Percentiles rank a stretch among this genome's conserved stretches.
Conservation (phyloP, 2,888 invertebrate species). For the Zeuzera pyrina region DNA sequence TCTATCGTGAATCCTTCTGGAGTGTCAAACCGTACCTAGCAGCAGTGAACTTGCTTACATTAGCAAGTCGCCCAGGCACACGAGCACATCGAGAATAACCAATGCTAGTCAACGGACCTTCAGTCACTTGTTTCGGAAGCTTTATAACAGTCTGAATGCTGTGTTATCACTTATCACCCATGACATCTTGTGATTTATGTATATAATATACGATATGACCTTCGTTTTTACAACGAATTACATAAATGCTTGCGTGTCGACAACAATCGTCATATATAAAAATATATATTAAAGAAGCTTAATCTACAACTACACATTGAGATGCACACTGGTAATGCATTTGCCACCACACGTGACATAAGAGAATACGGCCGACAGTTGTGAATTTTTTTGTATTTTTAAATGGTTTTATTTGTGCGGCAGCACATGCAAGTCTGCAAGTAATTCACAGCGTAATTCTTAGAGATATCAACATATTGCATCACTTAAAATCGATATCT, state of each 20-base stretch:
- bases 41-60: constrained; percentile 61
- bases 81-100: constrained; percentile 26
- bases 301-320: constrained; percentile 66
- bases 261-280: constrained; percentile 73
- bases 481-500: constrained; percentile 37
- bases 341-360: constrained; percentile 64
- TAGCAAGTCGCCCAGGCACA: constrained; percentile 68
- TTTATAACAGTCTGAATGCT: background rate
- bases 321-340: constrained; percentile 64
- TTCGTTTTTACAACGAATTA: constrained; percentile 59
- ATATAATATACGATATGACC: no score
- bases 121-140: no score
- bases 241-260: constrained; percentile 69
- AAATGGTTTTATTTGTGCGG: constrained; percentile 60
- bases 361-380: constrained; percentile 44
- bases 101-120: no score
- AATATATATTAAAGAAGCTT: constrained; percentile 71
- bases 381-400: constrained; percentile 38
- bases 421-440: constrained; percentile 64
- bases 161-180: constrained; percentile 36
- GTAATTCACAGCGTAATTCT: constrained; percentile 58
- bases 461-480: constrained; percentile 53
- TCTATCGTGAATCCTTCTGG: constrained; percentile 44
- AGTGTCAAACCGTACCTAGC: constrained; percentile 45
- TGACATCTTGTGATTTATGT: constrained; percentile 45